Conservation (phyloP, 2,888 invertebrate genomes). For the Drosophila neonasuta region DNA sequence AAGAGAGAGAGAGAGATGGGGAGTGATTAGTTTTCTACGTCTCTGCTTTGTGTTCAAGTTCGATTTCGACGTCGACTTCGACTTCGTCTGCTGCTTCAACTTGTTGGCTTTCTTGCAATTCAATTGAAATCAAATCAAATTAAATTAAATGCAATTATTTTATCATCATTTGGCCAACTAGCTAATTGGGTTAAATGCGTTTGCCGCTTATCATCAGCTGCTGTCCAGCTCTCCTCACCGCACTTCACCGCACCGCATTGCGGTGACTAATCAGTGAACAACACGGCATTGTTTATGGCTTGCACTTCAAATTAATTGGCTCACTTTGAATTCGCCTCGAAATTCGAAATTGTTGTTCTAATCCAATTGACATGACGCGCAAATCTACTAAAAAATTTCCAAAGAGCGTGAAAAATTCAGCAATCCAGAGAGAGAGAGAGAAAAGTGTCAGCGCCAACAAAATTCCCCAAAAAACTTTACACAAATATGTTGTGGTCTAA, state of each 20-base stretch:
- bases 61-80: constrained; percentile 1
- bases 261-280: constrained; percentile 55
- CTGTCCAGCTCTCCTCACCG: no score
- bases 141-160: constrained; percentile 76
- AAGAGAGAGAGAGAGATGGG: constrained; percentile 31
- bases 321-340: constrained; percentile 40
- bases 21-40: constrained; percentile 53
- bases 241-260: constrained; percentile 14
- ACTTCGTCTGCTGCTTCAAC: constrained; percentile 1
- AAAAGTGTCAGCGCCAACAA: background rate
- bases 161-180: constrained; percentile 66
- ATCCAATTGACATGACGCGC: constrained; percentile 53
- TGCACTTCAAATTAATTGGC: constrained; percentile 61
- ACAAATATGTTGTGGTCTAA: constrained; percentile 48
- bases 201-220: constrained; percentile 57
- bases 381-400: constrained; percentile 33
- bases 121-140: constrained; percentile 56
- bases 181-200: constrained; percentile 73
- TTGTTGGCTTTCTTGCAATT: constrained; percentile 21
- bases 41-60: constrained; percentile 35
- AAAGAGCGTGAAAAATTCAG: constrained; percentile 17
- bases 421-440: background rate
- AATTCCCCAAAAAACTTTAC: constrained; percentile 23
- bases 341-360: constrained; percentile 42
- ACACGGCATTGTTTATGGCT: constrained; percentile 40